Evolutionary conservation across 1,140 invertebrate species (phyloP), one percentile per base, ranked within the genome.

Genomic region (Hestina assimilis): DNA sequence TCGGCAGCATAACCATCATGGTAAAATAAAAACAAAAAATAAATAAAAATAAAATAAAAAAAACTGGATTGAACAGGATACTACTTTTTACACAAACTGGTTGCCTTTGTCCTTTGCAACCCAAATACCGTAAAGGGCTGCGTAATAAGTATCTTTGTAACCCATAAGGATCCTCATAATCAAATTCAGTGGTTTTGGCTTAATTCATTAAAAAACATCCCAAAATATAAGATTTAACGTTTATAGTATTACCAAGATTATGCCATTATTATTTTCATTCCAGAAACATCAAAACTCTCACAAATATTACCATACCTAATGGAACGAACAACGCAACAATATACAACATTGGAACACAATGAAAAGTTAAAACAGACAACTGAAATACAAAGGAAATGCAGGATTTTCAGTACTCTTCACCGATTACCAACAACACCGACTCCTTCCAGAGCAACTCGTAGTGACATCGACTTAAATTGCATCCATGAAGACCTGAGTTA

Each of bases 331-430:
- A 47, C 42, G 1, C 59, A 77, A 3, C 69, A 76, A 9, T 54
- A 63, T 29, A 75, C 71, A 0, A 48, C 83, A 47, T 31, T 84
- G 15, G 81, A 84, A 0, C 79, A 76, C 45, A 84, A 79, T 24
- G 79, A 84, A 31, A 84, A 84, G 40, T 58, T 84, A 4, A 23
- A 58, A 47, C 45, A 67, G 66, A 45, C 41, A 2, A 17, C 33
- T 0, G 64, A 67, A 17, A 19, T 63, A 6, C 67, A 66, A 29
- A 72, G 70, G 50, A 79, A 77, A 31, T 83, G 76, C 41, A 58
- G 74, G 40, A 67, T 84, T 6, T 78, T 69, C 48, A 79, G 75
- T 23, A 77, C 74, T 17, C 75, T 82, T 50, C 76, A 80, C 19
- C 61, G 71, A 19, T 52, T 74, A 11, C 74, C 74, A 0, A 63